A percentile compares a stretch with the other conserved stretches of the same genome.
phyloP scores from a whole-genome alignment of 2,888 invertebrate species.

The Strigamia transsilvanica region DNA sequence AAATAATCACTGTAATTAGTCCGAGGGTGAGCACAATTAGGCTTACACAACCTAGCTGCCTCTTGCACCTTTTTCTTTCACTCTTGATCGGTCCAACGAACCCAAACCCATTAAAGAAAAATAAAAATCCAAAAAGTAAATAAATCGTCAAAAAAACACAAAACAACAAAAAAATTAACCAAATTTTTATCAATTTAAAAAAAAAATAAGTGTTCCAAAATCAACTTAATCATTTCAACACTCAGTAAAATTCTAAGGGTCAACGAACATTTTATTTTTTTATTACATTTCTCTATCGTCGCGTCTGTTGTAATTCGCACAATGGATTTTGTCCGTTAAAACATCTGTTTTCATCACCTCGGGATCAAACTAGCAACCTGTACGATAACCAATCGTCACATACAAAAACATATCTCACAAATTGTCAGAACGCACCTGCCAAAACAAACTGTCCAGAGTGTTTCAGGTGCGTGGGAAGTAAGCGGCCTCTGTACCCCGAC shows the following conservation, averaged over 20 bases:
- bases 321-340: constrained; percentile 48
- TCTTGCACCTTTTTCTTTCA: background rate
- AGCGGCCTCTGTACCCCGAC: constrained; percentile 46
- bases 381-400: background rate
- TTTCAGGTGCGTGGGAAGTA: constrained; percentile 42
- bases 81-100: constrained; percentile 23
- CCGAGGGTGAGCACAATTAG: constrained; percentile 26
- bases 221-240: constrained; percentile 10
- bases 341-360: constrained; percentile 36
- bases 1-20: constrained; percentile 48
- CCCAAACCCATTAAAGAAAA: background rate
- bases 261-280: constrained; percentile 22
- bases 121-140: background rate
- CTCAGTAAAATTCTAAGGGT: constrained; percentile 29
- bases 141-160: background rate
- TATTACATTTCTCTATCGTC: background rate
- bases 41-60: background rate
- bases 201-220: background rate
- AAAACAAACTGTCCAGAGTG: constrained; percentile 42
- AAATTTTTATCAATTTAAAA: background rate
- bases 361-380: constrained; percentile 11
- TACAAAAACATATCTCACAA: background rate
- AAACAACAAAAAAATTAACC: background rate
- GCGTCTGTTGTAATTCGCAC: constrained; percentile 24
- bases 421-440: constrained; percentile 28